Conservation (phyloP, 2,113 vertebrate species). For the Nesospiza acunhae region DNA sequence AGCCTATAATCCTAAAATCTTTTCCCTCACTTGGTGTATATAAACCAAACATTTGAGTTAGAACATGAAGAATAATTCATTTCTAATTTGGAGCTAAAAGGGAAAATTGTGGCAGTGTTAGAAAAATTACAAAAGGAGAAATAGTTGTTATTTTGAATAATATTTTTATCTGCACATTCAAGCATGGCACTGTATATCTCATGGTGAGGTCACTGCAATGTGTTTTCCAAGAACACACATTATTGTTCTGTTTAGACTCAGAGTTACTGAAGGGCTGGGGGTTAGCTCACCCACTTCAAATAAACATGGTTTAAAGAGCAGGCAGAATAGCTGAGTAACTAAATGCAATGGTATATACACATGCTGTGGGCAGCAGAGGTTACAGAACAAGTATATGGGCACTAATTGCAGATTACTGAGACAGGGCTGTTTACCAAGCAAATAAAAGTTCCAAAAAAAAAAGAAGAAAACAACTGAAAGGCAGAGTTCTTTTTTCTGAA, state of each 20-base stretch:
- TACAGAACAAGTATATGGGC: not conserved
- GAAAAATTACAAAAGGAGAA: not conserved
- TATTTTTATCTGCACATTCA: not conserved
- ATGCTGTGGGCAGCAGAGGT: not conserved
- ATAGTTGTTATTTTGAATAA: conserved; percentile 27
- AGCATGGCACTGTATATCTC: not conserved
- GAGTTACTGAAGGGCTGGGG: not conserved
- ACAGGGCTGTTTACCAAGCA: not conserved
- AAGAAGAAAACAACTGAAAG: not conserved
- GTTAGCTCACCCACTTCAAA: conserved; percentile 13
- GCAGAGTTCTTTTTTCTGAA: not conserved
- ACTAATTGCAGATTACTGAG: not conserved
- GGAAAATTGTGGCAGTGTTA: not conserved
- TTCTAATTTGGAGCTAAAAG: not conserved
- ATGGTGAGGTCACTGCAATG: not conserved
- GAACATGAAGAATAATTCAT: not conserved
- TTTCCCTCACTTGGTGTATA: not conserved
- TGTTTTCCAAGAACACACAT: not conserved
- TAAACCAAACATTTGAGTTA: not conserved
- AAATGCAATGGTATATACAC: not conserved
- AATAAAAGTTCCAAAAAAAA: not conserved
- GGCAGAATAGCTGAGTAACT: not conserved
- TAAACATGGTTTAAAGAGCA: conserved; percentile 1
- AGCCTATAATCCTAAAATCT: conserved; percentile 23
- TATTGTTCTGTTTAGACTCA: not conserved